phyloP scores from a whole-genome alignment of 2,888 invertebrate genomes.

The Macrophya annulata region DNA sequence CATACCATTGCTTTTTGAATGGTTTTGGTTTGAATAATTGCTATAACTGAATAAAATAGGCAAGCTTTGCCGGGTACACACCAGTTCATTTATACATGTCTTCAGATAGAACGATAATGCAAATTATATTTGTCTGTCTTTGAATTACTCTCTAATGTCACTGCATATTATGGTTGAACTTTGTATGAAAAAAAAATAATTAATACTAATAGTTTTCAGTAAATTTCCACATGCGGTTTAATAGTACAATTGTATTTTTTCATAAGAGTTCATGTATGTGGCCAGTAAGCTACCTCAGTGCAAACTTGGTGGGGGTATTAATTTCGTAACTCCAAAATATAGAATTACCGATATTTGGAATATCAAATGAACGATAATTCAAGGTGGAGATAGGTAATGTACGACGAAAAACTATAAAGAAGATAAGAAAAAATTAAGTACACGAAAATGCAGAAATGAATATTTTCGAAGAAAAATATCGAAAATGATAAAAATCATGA shows the following conservation, averaged over 20 bases:
- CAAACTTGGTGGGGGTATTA: too few relatives aligned
- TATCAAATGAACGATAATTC: too few relatives aligned
- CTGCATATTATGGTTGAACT: background rate
- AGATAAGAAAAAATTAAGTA: too few relatives aligned
- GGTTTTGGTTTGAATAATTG: background rate
- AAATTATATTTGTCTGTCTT: background rate
- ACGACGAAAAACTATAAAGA: too few relatives aligned
- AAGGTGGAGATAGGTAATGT: too few relatives aligned
- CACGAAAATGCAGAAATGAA: too few relatives aligned
- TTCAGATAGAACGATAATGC: background rate
- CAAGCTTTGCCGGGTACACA: background rate
- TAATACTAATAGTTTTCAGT: background rate
- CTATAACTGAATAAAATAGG: background rate
- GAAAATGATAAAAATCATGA: too few relatives aligned
- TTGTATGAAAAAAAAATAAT: background rate
- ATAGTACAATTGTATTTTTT: background rate
- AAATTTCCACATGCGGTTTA: background rate
- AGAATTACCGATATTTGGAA: too few relatives aligned
- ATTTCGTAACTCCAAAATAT: too few relatives aligned
- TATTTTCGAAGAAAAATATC: too few relatives aligned
- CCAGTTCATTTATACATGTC: background rate
- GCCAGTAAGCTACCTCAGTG: background rate
- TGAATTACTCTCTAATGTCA: background rate
- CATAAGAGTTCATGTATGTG: conserved; percentile 2
- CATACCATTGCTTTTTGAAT: background rate